phyloP scores from a whole-genome alignment of 2,888 invertebrate genomes.

The Mystacides longicornis region DNA sequence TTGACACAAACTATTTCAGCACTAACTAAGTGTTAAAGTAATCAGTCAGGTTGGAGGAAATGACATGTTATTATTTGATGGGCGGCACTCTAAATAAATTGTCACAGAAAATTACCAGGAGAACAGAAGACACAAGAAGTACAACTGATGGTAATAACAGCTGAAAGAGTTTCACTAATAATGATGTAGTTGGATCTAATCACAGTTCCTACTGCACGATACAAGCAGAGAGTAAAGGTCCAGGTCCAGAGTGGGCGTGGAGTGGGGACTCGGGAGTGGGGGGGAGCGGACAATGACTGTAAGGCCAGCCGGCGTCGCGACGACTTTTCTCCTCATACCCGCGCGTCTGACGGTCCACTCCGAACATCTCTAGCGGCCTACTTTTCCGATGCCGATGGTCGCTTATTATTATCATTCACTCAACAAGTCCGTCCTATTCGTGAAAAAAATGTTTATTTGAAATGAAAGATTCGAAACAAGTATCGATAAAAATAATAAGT shows the following conservation, averaged over 20 bases:
- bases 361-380: slow-evolving; percentile 12
- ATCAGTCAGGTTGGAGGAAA: too few relatives aligned
- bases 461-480: too few relatives aligned
- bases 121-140: slow-evolving; percentile 10
- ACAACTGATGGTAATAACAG: slow-evolving; percentile 8
- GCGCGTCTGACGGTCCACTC: slow-evolving; percentile 4
- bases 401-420: too few relatives aligned
- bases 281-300: slow-evolving; percentile 4
- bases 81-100: too few relatives aligned
- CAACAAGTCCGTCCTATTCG: too few relatives aligned
- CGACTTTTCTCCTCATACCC: slow-evolving; percentile 11
- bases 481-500: too few relatives aligned
- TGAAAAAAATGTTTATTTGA: too few relatives aligned
- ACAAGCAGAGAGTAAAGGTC: slow-evolving; percentile 14
- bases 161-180: slow-evolving; percentile 1
- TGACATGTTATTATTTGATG: too few relatives aligned
- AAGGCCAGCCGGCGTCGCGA: slow-evolving; percentile 9
- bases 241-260: slow-evolving; percentile 17
- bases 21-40: too few relatives aligned
- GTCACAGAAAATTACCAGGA: slow-evolving; percentile 16
- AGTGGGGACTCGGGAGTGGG: slow-evolving; percentile 10
- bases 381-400: slow-evolving; percentile 16
- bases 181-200: slow-evolving; percentile 12
- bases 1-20: too few relatives aligned
- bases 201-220: slow-evolving; percentile 10